Percentiles rank a stretch among this genome's conserved stretches.
phyloP scores from a whole-genome alignment of 1,140 invertebrate species.

The Pissodes strobi region DNA sequence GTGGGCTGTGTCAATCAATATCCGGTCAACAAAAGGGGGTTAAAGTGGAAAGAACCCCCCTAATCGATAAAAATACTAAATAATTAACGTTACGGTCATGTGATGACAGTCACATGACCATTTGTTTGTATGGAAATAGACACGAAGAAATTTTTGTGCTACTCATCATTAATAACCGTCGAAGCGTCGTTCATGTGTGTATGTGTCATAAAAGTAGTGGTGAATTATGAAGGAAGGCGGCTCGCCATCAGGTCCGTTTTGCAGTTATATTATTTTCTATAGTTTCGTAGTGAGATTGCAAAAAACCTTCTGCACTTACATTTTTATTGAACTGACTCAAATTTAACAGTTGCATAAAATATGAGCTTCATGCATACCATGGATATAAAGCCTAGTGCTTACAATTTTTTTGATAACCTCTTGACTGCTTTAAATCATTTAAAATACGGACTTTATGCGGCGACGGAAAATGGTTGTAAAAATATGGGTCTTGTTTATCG shows the following conservation, averaged over 20 bases:
- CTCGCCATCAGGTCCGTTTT: not conserved
- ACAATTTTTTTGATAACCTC: too few species aligned
- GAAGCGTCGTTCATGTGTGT: not conserved
- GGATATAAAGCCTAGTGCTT: too few species aligned
- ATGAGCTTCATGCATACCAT: too few species aligned
- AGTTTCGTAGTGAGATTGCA: too few species aligned
- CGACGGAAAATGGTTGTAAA: too few species aligned
- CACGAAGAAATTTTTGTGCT: slow-evolving; percentile 19
- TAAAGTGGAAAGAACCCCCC: slow-evolving; percentile 10
- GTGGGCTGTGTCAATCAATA: slow-evolving; percentile 12
- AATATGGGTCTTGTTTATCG: too few species aligned
- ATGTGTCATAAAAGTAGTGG: slow-evolving; percentile 5
- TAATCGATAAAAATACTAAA: slow-evolving; percentile 47
- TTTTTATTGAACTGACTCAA: too few species aligned
- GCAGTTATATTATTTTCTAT: not conserved
- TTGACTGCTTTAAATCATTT: too few species aligned
- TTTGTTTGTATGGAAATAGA: slow-evolving; percentile 38
- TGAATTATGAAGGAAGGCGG: slow-evolving; percentile 7
- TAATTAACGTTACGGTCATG: slow-evolving; percentile 49
- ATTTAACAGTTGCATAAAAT: too few species aligned
- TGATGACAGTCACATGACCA: slow-evolving; percentile 42
- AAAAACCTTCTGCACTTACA: too few species aligned
- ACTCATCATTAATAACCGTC: slow-evolving; percentile 11
- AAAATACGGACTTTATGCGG: too few species aligned
- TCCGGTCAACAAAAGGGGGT: slow-evolving; percentile 23